Evolutionary conservation across 2,888 invertebrate genomes (phyloP), one percentile per base, ranked within the genome.

Genomic region (Macrophya alboannulata): DNA sequence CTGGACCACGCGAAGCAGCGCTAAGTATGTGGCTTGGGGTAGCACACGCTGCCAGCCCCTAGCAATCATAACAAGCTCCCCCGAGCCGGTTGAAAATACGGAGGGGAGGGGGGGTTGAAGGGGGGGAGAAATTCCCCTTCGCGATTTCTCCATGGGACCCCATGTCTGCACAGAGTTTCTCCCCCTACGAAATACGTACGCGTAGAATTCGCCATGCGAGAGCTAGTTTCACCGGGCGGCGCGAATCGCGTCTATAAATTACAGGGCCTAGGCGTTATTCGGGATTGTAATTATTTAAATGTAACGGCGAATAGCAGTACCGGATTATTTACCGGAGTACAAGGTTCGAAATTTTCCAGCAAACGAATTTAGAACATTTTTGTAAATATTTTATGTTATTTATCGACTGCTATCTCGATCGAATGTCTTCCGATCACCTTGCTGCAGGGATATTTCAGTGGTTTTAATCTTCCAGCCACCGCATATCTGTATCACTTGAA

Each of bases 281-380:
- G 89, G 92, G 90, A 91, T 92, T 91, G 92, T 92, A 92, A 93
- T 93, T 93, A 93, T 93, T 93, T 93, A 93, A 93, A 93, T 93
- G 91, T 89, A 91, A 79, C 85, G 79, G 79, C 21, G 89, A 86
- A 84, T 84, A 86, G 85, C 40, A 72, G 43, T 85, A 79, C 72
- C 84, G 85, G 85, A 74, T 77, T 84, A 77, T 9, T 17, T 40
- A 31, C 17, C 9, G 15, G 31, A 10, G 51, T 55, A 15, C 51
- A 55, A 77, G 31, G 51, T n/a, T 37, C 6, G 51, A 43, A 40
- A 71, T 31, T 45, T 74, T 43, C 9, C 10, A 43, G 45, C 21
- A 74, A 9, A 10, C n/a, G 40, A 45, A 74, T 74, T 74, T 45
- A 0, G 9, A 15, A 3, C 4, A 3, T 10, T 48, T 71, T 71